Evolutionary conservation across 2,113 vertebrate genomes (phyloP), one percentile per base, ranked within the genome.

Genomic region (Ophthalmolycus amberensis): DNA sequence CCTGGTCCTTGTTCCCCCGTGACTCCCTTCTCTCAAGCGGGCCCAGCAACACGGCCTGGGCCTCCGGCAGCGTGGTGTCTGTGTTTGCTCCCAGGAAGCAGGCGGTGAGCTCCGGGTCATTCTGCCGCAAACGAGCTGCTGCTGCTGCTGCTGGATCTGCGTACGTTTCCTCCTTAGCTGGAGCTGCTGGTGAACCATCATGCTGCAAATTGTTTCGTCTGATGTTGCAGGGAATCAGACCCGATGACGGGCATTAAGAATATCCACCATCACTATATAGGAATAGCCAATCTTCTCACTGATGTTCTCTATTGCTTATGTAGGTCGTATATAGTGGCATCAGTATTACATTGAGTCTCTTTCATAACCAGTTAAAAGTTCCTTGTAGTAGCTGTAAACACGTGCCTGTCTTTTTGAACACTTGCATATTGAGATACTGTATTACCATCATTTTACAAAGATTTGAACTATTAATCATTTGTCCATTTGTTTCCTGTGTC

Each of bases 401-500:
- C 25, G 18, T 54, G 6, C 8, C 1, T 62, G 20, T 58, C 54
- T 40, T 71, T 37, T 76, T 12, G 9, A 71, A 46, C 38, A 37
- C 29, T 62, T 37, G 32, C 11, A 15, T 69, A 40, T 12, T 38
- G 15, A 56, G 68, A 56, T 44, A 18, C 9, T n/a, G n/a, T 66
- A 40, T 32, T 32, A 22, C 9, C 20, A 38, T 22, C 1, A 15
- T 42, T 14, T 64, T 60, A 65, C 9, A n/a, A 65, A 37, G 9
- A 44, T 67, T 9, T 70, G 5, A 69, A 56, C n/a, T n/a, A 9
- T 40, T 9, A 42, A 76, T n/a, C 1, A 60, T 79, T 42, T 70
- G 20, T 80, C 15, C 3, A 7, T 62, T 59, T 72, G 50, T 62
- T 48, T 46, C 9, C n/a, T 76, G 34, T 80, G n/a, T 75, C 58